Evolutionary conservation across 2,113 vertebrate species (phyloP), one percentile per base, ranked within the genome.

Genomic region (Sorex araneus): DNA sequence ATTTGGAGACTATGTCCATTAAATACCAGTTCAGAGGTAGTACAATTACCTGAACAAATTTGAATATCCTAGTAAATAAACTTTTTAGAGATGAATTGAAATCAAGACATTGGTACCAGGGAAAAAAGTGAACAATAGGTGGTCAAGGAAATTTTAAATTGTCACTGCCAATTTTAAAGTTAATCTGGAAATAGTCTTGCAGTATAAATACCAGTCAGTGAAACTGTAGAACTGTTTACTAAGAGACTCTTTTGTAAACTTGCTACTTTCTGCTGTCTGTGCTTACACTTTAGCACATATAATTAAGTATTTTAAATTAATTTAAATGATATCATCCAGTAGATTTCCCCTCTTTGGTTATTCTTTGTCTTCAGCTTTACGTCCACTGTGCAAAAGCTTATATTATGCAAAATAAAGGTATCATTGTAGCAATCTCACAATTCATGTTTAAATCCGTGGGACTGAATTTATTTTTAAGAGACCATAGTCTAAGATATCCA

Each of bases 61-160:
- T 27, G 4, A 47, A 64, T 84, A 69, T 5, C 15, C 36, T 43
- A 64, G 16, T 73, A 84, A 92, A 57, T 84, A 36, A 2, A 90
- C 8, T 80, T 93, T 91, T n/a, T 6, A 93, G 28, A 47, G 23
- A 32, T 34, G 13, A 2, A 36, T 50, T 87, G 28, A 69, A 57
- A 86, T 67, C 34, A 79, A 47, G 40, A 84, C 23, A 19, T 25
- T 92, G 43, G 8, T 2, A 76, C 1, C 82, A 47, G 6, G 50
- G 25, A 85, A 40, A 71, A 85, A 66, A 75, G 3, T 1, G 30
- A 84, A 80, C 13, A 74, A 21, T 19, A 54, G 40, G 0, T 45
- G 75, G 30, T 66, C 34, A 75, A 73, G 34, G 30, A 57, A 18
- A 86, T 66, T 92, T 94, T 75, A 85, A 90, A 60, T 74, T 66